Conservation (phyloP, 2,113 vertebrate genomes). For the Labeo rohita region DNA sequence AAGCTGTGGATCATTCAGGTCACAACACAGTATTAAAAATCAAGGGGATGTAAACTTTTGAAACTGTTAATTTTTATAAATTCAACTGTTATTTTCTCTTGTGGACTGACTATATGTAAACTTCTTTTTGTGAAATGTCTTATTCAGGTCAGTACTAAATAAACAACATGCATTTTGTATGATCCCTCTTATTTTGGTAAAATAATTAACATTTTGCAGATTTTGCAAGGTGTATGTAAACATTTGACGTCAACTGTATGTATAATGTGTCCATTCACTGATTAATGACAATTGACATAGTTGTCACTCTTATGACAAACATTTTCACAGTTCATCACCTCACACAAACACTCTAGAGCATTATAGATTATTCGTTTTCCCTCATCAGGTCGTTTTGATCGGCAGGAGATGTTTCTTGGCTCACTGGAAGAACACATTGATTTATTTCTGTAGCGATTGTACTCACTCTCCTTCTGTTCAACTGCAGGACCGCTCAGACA, state of each 20-base stretch:
- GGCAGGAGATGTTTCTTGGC: conserved; percentile 13
- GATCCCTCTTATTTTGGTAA: too few species aligned
- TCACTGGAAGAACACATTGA: conserved; percentile 5
- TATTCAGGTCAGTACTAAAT: too few species aligned
- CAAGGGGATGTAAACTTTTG: too few species aligned
- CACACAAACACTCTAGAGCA: conserved; percentile 2
- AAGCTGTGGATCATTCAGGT: too few species aligned
- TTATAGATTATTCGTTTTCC: not conserved
- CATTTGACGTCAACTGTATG: not conserved
- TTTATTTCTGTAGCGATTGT: conserved; percentile 24
- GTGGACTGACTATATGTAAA: too few species aligned
- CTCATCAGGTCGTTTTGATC: conserved; percentile 32
- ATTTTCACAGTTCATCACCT: not conserved
- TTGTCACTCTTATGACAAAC: not conserved
- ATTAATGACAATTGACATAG: not conserved
- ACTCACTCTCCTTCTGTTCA: conserved; percentile 10
- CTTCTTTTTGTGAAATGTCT: too few species aligned
- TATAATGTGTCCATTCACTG: not conserved
- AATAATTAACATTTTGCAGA: too few species aligned
- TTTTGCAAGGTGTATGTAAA: too few species aligned
- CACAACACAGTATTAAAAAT: too few species aligned
- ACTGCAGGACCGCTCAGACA: conserved; percentile 4
- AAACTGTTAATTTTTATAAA: too few species aligned
- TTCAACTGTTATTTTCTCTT: too few species aligned
- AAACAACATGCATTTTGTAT: too few species aligned